Evolutionary conservation across 2,797 vertebrate genomes (phyloP).

Genomic region (Pipistrellus nathusii): DNA sequence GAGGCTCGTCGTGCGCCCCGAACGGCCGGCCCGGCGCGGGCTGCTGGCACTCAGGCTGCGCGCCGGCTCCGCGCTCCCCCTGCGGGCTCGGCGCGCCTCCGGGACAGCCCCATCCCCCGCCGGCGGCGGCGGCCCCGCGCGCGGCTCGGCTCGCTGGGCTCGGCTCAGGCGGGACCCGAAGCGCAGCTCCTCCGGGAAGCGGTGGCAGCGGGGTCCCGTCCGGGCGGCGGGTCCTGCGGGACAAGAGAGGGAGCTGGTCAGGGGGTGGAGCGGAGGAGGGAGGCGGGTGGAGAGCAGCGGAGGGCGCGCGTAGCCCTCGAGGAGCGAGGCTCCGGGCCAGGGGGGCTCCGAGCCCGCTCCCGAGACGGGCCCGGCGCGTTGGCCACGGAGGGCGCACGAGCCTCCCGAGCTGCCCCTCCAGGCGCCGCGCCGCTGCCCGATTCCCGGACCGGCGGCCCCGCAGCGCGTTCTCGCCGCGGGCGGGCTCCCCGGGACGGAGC

Average conservation of each 20-base stretch:
- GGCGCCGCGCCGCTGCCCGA: not conserved
- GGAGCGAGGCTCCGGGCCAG: not conserved
- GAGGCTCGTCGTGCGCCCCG: slow-evolving; percentile 68
- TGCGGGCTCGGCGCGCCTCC: slow-evolving; percentile 70
- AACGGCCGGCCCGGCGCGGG: slow-evolving; percentile 21
- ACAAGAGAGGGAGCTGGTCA: slow-evolving; percentile 69
- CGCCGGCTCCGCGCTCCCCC: slow-evolving; percentile 75
- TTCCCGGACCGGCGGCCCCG: not conserved
- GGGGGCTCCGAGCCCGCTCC: not conserved
- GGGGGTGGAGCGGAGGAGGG: not conserved
- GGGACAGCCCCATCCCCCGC: slow-evolving; percentile 74
- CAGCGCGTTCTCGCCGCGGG: slow-evolving; percentile 34
- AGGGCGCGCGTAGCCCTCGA: slow-evolving; percentile 58
- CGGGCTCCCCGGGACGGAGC: slow-evolving; percentile 7
- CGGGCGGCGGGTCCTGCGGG: slow-evolving; percentile 75
- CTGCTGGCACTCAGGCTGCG: slow-evolving; percentile 71
- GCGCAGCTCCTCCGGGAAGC: slow-evolving; percentile 61
- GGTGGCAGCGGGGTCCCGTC: slow-evolving; percentile 70
- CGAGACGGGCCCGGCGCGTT: not conserved
- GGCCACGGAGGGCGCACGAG: slow-evolving; percentile 54
- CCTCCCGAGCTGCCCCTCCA: not conserved
- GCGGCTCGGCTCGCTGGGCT: slow-evolving; percentile 68
- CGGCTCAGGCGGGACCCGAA: slow-evolving; percentile 71
- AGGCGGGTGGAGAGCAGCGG: not conserved
- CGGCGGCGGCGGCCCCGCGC: slow-evolving; percentile 64